Evolutionary conservation across 2,113 vertebrate species (phyloP).

Genomic region (Dryoscopus gambensis): DNA sequence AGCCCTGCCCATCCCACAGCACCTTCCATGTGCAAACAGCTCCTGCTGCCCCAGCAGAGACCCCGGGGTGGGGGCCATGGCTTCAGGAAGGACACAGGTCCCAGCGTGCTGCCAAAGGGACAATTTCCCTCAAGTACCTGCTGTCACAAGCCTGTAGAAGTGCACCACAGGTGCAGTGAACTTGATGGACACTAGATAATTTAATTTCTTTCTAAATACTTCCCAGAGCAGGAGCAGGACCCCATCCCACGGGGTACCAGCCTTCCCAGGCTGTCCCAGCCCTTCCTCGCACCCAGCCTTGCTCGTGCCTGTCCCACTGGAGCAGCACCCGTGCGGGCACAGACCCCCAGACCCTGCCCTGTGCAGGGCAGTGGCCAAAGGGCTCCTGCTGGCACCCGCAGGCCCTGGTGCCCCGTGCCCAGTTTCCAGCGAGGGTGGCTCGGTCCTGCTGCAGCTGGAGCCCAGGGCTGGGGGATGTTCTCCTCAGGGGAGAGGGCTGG

Average conservation of each 20-base stretch:
- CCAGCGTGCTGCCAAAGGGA: background rate
- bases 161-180: background rate
- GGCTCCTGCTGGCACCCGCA: background rate
- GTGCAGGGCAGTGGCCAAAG: background rate
- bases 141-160: background rate
- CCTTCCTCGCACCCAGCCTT: background rate
- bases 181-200: background rate
- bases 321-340: accelerated
- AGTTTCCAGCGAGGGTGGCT: background rate
- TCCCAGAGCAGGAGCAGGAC: background rate
- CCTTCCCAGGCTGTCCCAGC: background rate
- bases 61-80: accelerated
- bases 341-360: too few relatives aligned
- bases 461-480: too few relatives aligned
- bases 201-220: background rate
- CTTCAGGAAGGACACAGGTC: background rate
- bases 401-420: accelerated
- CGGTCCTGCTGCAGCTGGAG: background rate
- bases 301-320: background rate
- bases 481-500: background rate
- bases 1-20: background rate
- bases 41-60: background rate
- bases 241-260: background rate
- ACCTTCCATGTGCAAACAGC: background rate
- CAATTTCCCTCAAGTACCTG: background rate